phyloP scores from a whole-genome alignment of 1,140 invertebrate genomes.

The Temnothorax longispinosus region DNA sequence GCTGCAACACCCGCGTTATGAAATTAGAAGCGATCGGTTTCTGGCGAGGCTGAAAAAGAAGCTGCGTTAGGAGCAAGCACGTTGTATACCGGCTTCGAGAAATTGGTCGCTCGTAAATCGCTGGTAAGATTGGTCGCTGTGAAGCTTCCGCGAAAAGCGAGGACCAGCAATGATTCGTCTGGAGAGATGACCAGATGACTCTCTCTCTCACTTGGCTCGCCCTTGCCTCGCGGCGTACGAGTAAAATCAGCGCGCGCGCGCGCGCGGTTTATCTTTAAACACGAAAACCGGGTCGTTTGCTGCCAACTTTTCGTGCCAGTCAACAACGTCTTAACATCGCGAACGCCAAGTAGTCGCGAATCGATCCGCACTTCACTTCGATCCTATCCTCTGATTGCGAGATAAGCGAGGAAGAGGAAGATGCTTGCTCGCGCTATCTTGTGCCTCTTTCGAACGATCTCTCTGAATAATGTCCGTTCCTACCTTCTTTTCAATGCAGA shows the following conservation, averaged over 20 bases:
- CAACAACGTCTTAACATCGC: slow-evolving; percentile 6
- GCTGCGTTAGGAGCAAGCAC: neutral
- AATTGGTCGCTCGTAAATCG: neutral
- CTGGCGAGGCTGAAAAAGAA: neutral
- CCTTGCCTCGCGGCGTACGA: neutral
- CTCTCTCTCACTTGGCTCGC: slow-evolving; percentile 8
- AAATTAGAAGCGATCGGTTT: neutral
- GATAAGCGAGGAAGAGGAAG: neutral
- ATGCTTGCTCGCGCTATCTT: neutral
- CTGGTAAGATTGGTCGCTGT: neutral
- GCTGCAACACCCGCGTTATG: neutral
- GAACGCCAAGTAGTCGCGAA: slow-evolving; percentile 1
- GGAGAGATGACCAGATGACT: neutral
- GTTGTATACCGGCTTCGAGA: neutral
- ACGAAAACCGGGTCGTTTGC: neutral
- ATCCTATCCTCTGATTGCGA: neutral
- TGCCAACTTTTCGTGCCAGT: slow-evolving; percentile 51
- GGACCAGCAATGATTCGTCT: neutral
- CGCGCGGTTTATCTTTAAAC: slow-evolving; percentile 44
- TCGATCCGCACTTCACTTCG: slow-evolving; percentile 9
- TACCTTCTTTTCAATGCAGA: too few species aligned
- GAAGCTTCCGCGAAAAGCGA: neutral
- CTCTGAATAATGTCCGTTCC: neutral
- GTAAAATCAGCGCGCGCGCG: slow-evolving; percentile 15
- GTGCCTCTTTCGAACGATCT: neutral